Evolutionary conservation across 1,140 invertebrate species (phyloP), one percentile per base, ranked within the genome.

Genomic region (Drosophila mayri): DNA sequence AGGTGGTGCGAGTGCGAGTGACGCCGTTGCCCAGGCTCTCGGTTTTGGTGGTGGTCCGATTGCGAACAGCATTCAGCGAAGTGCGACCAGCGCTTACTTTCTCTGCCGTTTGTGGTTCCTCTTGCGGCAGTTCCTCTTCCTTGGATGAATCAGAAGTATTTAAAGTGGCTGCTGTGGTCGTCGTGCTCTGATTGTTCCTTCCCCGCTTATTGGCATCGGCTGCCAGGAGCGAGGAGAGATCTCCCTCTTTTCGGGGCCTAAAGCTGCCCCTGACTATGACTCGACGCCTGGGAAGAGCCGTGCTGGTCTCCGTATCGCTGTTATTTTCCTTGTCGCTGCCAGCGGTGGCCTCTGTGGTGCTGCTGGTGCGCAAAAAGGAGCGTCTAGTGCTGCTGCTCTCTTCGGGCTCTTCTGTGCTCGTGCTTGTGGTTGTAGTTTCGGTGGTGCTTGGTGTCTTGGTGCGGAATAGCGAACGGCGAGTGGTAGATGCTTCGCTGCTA

Each of bases 1-100:
- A 78, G 8, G 87, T 91, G 18, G 86, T 92, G 52, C 73, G 79
- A 4, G 87, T 92, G 7, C 81, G 84, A 0, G 88, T 87, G 5
- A 84, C 44, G 14, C 87, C 80, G 20, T 84, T 87, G 16, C 75
- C 83, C n/a, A 91, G 28, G 5, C 47, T 61, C 11, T 91, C 81
- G 0, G 67, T 79, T 12, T 81, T 79, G 9, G 70, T 90, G 30
- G 62, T 66, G 7, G 81, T 90, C 18, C 86, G 68, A 40, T 90
- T 85, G 9, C 70, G 81, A 3, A 64, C 67, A 0, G 54, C 52
- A 14, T 47, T 70, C 1, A 73, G 22, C 3, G 50, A 32, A 16
- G 25, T 20, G 8, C 71, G 79, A 41, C 65, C 52, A 18, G 8
- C 35, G 28, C 4, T 57, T 1, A 35, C 9, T 20, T 61, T 60